Percentiles rank a stretch among this genome's conserved stretches.
Evolutionary conservation across 2,797 vertebrate species (phyloP).

Genomic region (Heliangelus exortis): DNA sequence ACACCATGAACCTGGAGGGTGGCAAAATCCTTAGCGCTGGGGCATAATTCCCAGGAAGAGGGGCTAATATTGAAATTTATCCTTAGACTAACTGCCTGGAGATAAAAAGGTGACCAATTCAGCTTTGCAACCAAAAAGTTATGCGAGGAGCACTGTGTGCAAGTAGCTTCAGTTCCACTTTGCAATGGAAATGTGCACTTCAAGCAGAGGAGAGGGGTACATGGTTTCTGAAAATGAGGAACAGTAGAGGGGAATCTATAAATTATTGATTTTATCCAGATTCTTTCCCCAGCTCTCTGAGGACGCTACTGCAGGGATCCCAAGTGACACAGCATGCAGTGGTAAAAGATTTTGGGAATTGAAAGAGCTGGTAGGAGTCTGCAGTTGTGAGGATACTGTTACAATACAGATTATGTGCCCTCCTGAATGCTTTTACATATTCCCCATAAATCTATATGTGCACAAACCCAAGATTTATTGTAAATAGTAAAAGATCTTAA

Average conservation of each 20-base stretch:
- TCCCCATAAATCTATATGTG: neutral
- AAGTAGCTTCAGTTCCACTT: neutral
- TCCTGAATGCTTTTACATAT: neutral
- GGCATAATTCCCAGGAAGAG: neutral
- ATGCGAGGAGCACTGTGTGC: neutral
- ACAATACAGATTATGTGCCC: neutral
- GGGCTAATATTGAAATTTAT: neutral
- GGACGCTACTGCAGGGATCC: neutral
- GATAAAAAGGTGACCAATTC: neutral
- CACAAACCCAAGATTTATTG: too few relatives aligned
- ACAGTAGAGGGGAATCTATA: neutral
- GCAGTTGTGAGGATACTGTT: neutral
- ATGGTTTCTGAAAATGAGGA: neutral
- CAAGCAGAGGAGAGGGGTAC: neutral
- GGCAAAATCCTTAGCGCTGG: neutral
- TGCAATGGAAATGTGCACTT: accelerated
- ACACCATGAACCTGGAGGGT: neutral
- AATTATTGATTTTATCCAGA: neutral
- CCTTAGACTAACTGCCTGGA: neutral
- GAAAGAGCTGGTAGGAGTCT: neutral
- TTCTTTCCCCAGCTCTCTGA: neutral
- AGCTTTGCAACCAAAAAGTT: neutral
- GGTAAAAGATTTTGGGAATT: neutral
- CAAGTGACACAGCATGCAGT: neutral
- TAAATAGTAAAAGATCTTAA: too few relatives aligned